Base-by-base conservation (phyloP, 2,888 invertebrate species). In the Cecidostiba fungosa region DNA sequence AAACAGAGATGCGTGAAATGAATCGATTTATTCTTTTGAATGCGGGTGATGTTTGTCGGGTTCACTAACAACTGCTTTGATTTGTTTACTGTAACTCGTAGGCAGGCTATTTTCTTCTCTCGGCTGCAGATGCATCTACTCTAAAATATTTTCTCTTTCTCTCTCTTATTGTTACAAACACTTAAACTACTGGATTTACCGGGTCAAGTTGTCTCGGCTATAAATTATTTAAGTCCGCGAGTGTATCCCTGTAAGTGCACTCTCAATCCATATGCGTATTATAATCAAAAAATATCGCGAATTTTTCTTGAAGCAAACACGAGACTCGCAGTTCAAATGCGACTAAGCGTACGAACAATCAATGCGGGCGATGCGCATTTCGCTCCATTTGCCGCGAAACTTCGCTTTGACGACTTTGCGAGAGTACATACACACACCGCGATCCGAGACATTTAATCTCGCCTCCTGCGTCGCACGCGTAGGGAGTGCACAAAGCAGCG, bases 131-230 rank as follows among this genome's bases (percentile, higher is more conserved):
- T n/a, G n/a, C 54, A 54, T 54, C n/a, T 5, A 6, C n/a, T 54
- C 54, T 54, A 54, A 54, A 54, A 19, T 14, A 66, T 32, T 54
- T 32, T n/a, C 23, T n/a, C 23, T 59, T 36, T 77, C 36, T 39
- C 54, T 2, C 23, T 16, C n/a, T 29, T 12, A 0, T 3, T 47
- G 3, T 36, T 77, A 66, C 26, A 77, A 66, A 66, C 66, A 74
- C 50, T 74, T 74, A 47, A 26, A 29, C 74, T 74, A 74, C 50
- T 74, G 29, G 29, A 29, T 74, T 47, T 50, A 29, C 50, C 74
- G 3, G 50, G 19, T 50, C 50, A n/a, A 54, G 54, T 10, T 12
- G 12, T 43, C 43, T 43, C n/a, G 19, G 19, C 54, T 16, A 54
- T 6, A 54, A n/a, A 54, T 54, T 6, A 54, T n/a, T 3, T 14